These are phyloP conservation scores for Melanostoma mellinum DNA, from an alignment of 2,888 invertebrate species.

Conservation along the genomic window DNA sequence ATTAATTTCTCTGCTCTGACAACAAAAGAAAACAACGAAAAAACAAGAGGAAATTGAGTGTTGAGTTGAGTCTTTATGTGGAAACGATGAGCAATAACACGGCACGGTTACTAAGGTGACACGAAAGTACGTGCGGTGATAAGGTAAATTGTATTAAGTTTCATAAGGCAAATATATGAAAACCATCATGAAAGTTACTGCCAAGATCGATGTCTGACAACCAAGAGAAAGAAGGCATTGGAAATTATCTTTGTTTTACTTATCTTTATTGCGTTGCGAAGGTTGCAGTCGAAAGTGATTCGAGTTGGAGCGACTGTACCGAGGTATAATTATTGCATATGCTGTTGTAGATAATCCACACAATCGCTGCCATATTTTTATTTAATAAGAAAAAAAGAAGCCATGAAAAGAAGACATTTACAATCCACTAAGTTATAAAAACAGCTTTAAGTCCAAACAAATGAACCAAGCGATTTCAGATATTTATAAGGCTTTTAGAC, in stretches of 20 bases:
- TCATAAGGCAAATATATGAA: slow-evolving; percentile 1
- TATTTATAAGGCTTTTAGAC: too few species aligned
- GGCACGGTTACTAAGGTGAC: slow-evolving; percentile 12
- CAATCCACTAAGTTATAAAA: too few species aligned
- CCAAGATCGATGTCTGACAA: neutral
- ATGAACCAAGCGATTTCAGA: too few species aligned
- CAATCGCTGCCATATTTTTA: too few species aligned
- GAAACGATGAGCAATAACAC: slow-evolving; percentile 16
- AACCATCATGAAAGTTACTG: neutral
- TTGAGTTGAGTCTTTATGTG: neutral
- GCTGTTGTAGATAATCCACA: too few species aligned
- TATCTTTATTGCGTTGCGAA: neutral
- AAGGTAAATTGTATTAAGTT: slow-evolving; percentile 13
- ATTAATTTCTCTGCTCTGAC: slow-evolving; percentile 27
- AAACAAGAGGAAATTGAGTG: slow-evolving; percentile 11
- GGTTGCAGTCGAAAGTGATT: too few species aligned
- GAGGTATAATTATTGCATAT: too few species aligned
- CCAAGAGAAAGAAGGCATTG: neutral
- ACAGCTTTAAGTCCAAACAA: too few species aligned
- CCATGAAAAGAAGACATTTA: too few species aligned
- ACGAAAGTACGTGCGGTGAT: slow-evolving; percentile 18
- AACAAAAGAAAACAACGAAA: neutral
- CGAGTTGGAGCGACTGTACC: too few species aligned
- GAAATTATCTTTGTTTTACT: neutral
- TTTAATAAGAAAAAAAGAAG: too few species aligned